phyloP scores from a whole-genome alignment of 1,140 invertebrate species.

The Agrypnia vestita region DNA sequence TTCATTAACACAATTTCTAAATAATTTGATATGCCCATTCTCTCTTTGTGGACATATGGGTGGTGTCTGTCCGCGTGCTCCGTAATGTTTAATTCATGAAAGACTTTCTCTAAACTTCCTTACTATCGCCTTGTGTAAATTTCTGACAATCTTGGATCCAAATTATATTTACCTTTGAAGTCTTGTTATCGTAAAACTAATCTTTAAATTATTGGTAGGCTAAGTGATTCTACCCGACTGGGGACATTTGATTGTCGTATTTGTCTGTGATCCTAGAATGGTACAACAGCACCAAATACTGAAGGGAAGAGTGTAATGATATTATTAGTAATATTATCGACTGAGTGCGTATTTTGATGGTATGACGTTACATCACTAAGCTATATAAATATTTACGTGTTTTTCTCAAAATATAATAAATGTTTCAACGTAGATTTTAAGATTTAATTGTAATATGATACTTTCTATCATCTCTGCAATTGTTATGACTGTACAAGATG shows the following conservation, averaged over 20 bases:
- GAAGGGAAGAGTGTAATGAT: slow-evolving; percentile 31
- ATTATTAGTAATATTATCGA: slow-evolving; percentile 41
- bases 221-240: not conserved
- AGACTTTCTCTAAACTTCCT: slow-evolving; percentile 18
- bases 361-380: not conserved
- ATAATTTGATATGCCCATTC: no score
- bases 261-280: slow-evolving; percentile 54
- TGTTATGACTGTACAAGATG: slow-evolving; percentile 2
- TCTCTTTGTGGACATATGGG: no score
- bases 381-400: not conserved
- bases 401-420: not conserved
- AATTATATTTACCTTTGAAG: slow-evolving; percentile 23
- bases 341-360: slow-evolving; percentile 35
- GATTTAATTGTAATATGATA: slow-evolving; percentile 13
- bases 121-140: slow-evolving; percentile 34
- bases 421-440: not conserved
- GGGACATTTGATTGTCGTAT: slow-evolving; percentile 38
- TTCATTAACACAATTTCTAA: no score
- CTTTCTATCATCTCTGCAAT: not conserved
- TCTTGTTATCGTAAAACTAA: slow-evolving; percentile 4
- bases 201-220: slow-evolving; percentile 11
- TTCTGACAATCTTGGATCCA: slow-evolving; percentile 34
- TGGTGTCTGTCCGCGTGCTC: not conserved
- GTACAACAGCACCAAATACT: slow-evolving; percentile 6
- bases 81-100: not conserved